Evolutionary conservation across 1,140 invertebrate genomes (phyloP), one percentile per base, ranked within the genome.

Genomic region (Eufriesea mexicana): DNA sequence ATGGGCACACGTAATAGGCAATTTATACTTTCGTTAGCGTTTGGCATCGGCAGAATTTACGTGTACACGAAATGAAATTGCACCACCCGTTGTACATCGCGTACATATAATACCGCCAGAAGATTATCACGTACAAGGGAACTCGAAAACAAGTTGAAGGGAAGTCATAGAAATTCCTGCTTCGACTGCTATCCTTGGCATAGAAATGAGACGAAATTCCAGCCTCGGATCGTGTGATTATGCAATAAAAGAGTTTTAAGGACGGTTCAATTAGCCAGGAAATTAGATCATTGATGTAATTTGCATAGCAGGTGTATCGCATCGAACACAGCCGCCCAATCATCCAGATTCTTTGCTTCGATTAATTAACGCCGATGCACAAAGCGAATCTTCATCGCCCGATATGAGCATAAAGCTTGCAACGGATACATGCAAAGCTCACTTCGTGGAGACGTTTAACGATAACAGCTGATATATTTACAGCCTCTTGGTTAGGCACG

Each of bases 381-480:
- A n/a, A 28, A 47, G 28, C 51, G 61, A 66, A 49, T 79, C 54
- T 72, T 20, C n/a, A 12, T 18, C 20, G 14, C 49, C 8, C 45
- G 25, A 9, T 75, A 70, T 35, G n/a, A 66, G 51, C 10, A 25
- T 4, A 49, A 5, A 67, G 73, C 16, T 78, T 72, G 55, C n/a
- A 68, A 59, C 23, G 20, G n/a, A n/a, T 70, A 64, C 47, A 55
- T 25, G 23, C 49, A 9, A 55, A 14, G 14, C 54, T 49, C 42
- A 54, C 42, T 51, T 47, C 18, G 25, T 28, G 16, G 23, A 6
- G 45, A 61, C 57, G 10, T 25, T 28, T 70, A 62, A 81, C 84
- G 84, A 86, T 66, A 83, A 81, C 79, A 61, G 10, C n/a, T 77
- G 68, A 86, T 82, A 51, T 86, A 85, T 77, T 82, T 71, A 68